Evolutionary conservation across 2,797 vertebrate species (phyloP).

Genomic region (Notolabrus celidotus): DNA sequence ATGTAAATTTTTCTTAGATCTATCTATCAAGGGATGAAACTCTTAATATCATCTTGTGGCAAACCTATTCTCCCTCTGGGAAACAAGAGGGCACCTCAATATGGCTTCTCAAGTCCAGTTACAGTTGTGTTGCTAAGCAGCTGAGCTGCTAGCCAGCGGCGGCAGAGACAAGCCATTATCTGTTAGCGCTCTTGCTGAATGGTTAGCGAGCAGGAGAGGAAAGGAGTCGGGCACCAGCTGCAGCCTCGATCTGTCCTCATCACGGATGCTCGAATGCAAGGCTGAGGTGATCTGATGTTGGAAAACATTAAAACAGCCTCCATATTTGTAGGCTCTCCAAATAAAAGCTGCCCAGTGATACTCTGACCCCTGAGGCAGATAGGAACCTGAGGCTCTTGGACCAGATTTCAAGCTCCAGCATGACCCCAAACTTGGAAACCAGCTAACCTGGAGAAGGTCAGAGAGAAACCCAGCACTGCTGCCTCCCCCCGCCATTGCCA

Average conservation of each 20-base stretch:
- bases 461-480: slow-evolving; percentile 80
- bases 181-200: slow-evolving; percentile 84
- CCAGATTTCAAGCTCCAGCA: slow-evolving; percentile 76
- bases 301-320: slow-evolving; percentile 34
- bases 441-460: slow-evolving; percentile 82
- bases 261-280: slow-evolving; percentile 44
- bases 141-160: slow-evolving; percentile 73
- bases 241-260: slow-evolving; percentile 88
- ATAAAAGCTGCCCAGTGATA: slow-evolving; percentile 59
- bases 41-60: slow-evolving; percentile 36
- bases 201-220: slow-evolving; percentile 83
- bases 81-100: slow-evolving; percentile 49
- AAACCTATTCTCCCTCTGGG: slow-evolving; percentile 48
- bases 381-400: slow-evolving; percentile 73
- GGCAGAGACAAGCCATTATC: slow-evolving; percentile 59
- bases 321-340: slow-evolving; percentile 49
- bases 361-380: slow-evolving; percentile 52
- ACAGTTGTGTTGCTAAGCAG: slow-evolving; percentile 92
- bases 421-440: slow-evolving; percentile 87
- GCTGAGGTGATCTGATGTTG: slow-evolving; percentile 41
- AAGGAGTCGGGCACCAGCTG: slow-evolving; percentile 85
- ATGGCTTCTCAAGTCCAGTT: slow-evolving; percentile 74
- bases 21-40: slow-evolving; percentile 46
- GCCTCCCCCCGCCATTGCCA: slow-evolving; percentile 54
- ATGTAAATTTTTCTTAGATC: slow-evolving; percentile 48